Evolutionary conservation across 2,888 invertebrate genomes (phyloP).

Genomic region (Luperina testacea): DNA sequence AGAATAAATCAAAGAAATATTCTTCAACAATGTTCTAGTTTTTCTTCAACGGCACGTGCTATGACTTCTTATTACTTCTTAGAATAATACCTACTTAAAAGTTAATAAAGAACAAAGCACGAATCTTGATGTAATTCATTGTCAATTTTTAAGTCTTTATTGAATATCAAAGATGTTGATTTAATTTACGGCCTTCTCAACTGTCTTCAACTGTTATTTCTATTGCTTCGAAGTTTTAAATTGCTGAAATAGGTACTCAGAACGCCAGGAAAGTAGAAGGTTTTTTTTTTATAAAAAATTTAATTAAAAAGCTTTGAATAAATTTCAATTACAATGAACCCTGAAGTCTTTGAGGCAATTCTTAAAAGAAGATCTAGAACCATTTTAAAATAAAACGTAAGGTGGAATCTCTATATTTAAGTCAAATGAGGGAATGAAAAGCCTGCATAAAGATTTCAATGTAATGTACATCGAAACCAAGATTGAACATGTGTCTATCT

Average conservation of each 20-base stretch:
- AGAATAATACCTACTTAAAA: conserved; percentile 41
- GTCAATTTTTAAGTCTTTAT: conserved; percentile 44
- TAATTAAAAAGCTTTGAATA: conserved; percentile 41
- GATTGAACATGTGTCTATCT: too few species aligned
- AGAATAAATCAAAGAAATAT: conserved; percentile 23
- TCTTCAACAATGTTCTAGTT: conserved; percentile 20
- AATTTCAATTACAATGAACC: conserved; percentile 27
- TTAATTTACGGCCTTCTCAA: conserved; percentile 34
- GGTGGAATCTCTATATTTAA: neutral
- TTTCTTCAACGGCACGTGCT: conserved; percentile 30
- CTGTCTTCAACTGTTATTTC: conserved; percentile 47
- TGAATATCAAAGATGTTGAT: conserved; percentile 56
- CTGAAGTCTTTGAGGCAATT: conserved; percentile 19
- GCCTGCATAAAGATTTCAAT: neutral
- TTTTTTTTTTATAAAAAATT: conserved; percentile 33
- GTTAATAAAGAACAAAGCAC: conserved; percentile 51
- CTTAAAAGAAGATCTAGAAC: conserved; percentile 17
- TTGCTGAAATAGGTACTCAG: conserved; percentile 19
- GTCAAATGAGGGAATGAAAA: neutral
- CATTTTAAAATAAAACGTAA: conserved; percentile 16
- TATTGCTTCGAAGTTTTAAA: conserved; percentile 53
- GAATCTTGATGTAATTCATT: conserved; percentile 45
- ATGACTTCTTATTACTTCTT: conserved; percentile 27
- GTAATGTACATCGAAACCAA: neutral
- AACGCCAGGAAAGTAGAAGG: conserved; percentile 20